A percentile compares a stretch with the other conserved stretches of the same genome.
Evolutionary conservation across 2,797 vertebrate genomes (phyloP).

Genomic region (Etheostoma perlongum): DNA sequence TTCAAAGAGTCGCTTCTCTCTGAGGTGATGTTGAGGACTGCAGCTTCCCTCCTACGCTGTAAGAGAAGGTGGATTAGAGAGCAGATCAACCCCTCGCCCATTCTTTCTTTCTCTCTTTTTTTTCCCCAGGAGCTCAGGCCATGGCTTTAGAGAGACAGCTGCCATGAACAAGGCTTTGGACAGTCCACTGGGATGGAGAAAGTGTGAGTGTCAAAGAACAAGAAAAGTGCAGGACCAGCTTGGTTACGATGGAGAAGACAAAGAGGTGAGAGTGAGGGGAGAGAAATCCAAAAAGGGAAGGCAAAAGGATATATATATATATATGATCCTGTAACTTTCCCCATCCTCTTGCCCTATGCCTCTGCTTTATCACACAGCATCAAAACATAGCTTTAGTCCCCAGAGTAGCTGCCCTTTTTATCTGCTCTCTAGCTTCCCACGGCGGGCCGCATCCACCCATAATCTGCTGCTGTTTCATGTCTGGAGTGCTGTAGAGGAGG

Average conservation of each 20-base stretch:
- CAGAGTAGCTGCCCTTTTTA: conserved; percentile 75
- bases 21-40: conserved; percentile 60
- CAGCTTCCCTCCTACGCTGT: conserved; percentile 45
- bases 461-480: conserved; percentile 83
- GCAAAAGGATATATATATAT: conserved; percentile 22
- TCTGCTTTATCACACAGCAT: conserved; percentile 79
- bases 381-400: conserved; percentile 80
- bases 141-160: conserved; percentile 74
- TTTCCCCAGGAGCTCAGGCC: conserved; percentile 69
- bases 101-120: conserved; percentile 31
- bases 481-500: conserved; percentile 72
- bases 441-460: conserved; percentile 79
- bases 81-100: conserved; percentile 60
- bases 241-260: conserved; percentile 49
- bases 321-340: conserved; percentile 61
- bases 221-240: conserved; percentile 66
- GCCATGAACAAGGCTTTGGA: conserved; percentile 77
- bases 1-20: conserved; percentile 52
- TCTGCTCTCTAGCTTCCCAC: conserved; percentile 80
- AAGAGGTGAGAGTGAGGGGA: conserved; percentile 31
- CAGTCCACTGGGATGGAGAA: conserved; percentile 56
- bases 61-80: conserved; percentile 72
- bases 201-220: conserved; percentile 68
- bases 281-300: conserved; percentile 46
- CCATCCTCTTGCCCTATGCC: conserved; percentile 63